Conservation (phyloP, 2,888 invertebrate genomes). For the Nebria salina region DNA sequence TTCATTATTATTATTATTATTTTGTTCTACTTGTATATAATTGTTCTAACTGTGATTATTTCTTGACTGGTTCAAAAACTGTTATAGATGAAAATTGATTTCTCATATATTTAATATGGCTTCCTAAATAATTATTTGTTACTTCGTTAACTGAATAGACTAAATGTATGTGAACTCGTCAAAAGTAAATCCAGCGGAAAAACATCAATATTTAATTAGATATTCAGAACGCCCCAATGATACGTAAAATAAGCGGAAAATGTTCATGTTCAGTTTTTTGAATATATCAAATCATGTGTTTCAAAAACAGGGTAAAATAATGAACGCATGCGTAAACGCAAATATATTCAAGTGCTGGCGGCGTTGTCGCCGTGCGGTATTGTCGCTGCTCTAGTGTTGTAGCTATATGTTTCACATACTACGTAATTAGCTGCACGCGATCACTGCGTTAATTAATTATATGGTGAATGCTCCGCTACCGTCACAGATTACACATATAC, state of each 20-base stretch:
- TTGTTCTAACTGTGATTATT: too few species aligned
- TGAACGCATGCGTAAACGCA: background rate
- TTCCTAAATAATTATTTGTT: too few species aligned
- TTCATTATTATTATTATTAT: too few species aligned
- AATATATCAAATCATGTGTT: background rate
- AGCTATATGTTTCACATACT: background rate
- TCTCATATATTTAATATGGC: too few species aligned
- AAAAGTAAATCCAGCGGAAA: too few species aligned
- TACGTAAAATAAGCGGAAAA: background rate
- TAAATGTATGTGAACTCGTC: too few species aligned
- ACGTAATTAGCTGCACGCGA: slow-evolving; percentile 42
- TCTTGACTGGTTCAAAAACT: too few species aligned
- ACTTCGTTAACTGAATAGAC: too few species aligned
- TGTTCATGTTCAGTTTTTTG: background rate
- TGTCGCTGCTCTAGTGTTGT: background rate
- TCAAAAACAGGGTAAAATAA: background rate
- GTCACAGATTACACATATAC: slow-evolving; percentile 7
- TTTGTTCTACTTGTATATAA: too few species aligned
- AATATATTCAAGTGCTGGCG: too few species aligned
- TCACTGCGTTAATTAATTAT: slow-evolving; percentile 44
- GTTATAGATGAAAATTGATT: too few species aligned
- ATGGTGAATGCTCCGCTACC: slow-evolving; percentile 37
- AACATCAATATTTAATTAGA: too few species aligned
- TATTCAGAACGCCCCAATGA: background rate
- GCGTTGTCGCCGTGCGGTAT: background rate